Percentiles rank a stretch among this genome's conserved stretches.
These are phyloP conservation scores for Takifugu flavidus DNA, from an alignment of 2,113 vertebrate species.

Conservation along the genomic window DNA sequence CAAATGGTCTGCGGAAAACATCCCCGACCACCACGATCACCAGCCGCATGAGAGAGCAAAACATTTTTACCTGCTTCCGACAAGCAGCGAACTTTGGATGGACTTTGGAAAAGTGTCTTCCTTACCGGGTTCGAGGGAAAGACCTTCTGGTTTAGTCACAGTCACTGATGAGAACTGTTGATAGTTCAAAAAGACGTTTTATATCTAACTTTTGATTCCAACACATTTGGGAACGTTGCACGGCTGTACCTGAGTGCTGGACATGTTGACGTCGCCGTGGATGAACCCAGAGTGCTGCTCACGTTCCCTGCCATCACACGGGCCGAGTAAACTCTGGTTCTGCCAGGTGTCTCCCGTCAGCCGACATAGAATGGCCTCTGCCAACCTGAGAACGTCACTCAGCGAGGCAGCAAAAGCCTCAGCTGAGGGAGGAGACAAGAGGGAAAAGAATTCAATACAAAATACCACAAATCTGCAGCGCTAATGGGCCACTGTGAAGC, in stretches of 20 bases:
- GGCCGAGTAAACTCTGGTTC: constrained; percentile 37
- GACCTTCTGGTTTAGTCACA: constrained; percentile 51
- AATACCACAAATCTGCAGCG: too few relatives aligned
- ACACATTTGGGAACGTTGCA: background rate
- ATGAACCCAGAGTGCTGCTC: constrained; percentile 50
- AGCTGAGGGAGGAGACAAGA: constrained; percentile 22
- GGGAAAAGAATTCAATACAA: background rate
- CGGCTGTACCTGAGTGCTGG: constrained; percentile 40
- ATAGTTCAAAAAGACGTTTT: background rate
- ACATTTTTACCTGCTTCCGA: background rate
- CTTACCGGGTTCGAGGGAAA: constrained; percentile 49
- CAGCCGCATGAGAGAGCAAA: background rate
- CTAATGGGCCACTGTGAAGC: too few relatives aligned
- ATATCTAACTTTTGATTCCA: background rate
- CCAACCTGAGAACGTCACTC: constrained; percentile 63
- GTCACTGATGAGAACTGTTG: constrained; percentile 61
- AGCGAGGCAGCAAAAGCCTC: constrained; percentile 57
- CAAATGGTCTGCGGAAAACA: constrained; percentile 37
- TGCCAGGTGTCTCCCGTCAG: constrained; percentile 59
- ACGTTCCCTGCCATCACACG: constrained; percentile 45
- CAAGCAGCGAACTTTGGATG: background rate
- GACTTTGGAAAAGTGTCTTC: background rate
- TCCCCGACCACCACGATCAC: background rate
- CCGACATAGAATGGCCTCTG: constrained; percentile 62
- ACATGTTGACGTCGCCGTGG: constrained; percentile 29